phyloP scores from a whole-genome alignment of 2,888 invertebrate genomes.

The Iphiclides podalirius region DNA sequence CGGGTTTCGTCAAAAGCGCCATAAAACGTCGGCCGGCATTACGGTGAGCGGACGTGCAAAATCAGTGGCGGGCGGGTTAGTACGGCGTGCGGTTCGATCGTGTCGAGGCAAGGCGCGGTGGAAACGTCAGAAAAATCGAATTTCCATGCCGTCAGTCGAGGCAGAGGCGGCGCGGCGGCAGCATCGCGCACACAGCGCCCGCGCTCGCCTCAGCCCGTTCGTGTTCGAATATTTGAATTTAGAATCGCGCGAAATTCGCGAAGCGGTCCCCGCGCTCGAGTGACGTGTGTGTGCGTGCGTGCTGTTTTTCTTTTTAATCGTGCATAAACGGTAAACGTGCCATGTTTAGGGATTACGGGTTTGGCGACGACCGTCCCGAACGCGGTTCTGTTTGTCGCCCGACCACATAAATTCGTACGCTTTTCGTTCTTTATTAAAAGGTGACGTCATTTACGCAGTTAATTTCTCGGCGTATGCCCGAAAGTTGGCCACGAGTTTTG shows the following conservation, averaged over 20 bases:
- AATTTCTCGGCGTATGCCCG: conserved; percentile 42
- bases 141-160: conserved; percentile 77
- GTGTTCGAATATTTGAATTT: conserved; percentile 33
- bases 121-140: conserved; percentile 80
- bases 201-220: conserved; percentile 52
- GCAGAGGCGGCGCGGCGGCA: conserved; percentile 74
- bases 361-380: conserved; percentile 52
- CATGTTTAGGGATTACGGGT: conserved; percentile 59
- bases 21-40: conserved; percentile 60
- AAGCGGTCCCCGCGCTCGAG: conserved; percentile 31
- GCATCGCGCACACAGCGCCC: conserved; percentile 66
- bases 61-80: conserved; percentile 63
- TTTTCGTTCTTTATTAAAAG: conserved; percentile 66
- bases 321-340: conserved; percentile 22
- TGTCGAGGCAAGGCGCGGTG: conserved; percentile 74
- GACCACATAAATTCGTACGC: conserved; percentile 60
- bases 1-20: conserved; percentile 49
- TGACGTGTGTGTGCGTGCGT: conserved; percentile 38
- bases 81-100: conserved; percentile 78
- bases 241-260: conserved; percentile 34
- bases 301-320: conserved; percentile 28
- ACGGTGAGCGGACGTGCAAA: conserved; percentile 68
- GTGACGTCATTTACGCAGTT: conserved; percentile 71
- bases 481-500: conserved; percentile 32
- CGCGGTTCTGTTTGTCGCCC: conserved; percentile 57